Conservation (phyloP, 1,140 invertebrate species). For the Euura saliciscinereae region DNA sequence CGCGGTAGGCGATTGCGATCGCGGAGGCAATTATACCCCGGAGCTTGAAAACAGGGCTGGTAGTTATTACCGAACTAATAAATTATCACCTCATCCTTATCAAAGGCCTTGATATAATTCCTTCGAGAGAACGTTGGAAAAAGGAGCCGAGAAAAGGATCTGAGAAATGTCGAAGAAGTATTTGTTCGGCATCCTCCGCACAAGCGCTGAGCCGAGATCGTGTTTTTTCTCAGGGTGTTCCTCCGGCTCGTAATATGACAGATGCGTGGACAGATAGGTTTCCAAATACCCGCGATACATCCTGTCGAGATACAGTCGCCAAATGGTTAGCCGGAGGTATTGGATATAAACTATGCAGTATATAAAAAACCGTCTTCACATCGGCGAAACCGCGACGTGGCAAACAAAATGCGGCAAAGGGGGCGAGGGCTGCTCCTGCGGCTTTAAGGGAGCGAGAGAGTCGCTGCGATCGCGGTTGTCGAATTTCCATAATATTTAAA, state of each 20-base stretch:
- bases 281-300: slow-evolving; percentile 7
- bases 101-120: too few species aligned
- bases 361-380: too few species aligned
- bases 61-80: neutral
- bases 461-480: neutral
- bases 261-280: slow-evolving; percentile 1
- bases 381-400: neutral
- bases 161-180: neutral
- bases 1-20: neutral
- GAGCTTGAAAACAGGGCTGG: neutral
- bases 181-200: neutral
- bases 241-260: slow-evolving; percentile 7
- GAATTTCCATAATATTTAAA: slow-evolving; percentile 49
- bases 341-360: too few species aligned
- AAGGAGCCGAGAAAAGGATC: neutral
- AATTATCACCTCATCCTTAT: neutral
- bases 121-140: neutral
- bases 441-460: too few species aligned
- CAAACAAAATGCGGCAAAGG: too few species aligned
- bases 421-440: too few species aligned
- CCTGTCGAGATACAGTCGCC: neutral
- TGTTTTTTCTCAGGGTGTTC: too few species aligned
- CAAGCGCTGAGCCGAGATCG: too few species aligned
- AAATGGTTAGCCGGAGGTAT: neutral
- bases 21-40: neutral